These are phyloP conservation scores for Perccottus glenii DNA, from an alignment of 2,113 vertebrate species.

Conservation along the genomic window DNA sequence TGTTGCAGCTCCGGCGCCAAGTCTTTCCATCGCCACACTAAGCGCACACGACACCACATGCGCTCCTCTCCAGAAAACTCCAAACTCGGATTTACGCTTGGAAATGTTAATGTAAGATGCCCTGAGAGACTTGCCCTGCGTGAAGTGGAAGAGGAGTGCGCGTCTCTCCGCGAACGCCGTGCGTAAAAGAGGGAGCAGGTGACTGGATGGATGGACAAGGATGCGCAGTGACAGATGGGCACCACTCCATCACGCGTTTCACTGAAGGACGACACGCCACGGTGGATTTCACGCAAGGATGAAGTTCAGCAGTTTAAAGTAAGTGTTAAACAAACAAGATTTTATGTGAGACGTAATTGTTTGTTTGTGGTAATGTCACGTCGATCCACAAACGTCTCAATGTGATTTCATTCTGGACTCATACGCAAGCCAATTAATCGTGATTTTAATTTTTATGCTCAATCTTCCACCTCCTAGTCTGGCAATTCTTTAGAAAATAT, in stretches of 20 bases:
- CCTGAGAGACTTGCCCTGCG: neutral
- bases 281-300: conserved; percentile 42
- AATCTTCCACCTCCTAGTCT: no score
- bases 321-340: conserved; percentile 35
- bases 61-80: neutral
- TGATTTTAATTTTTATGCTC: no score
- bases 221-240: conserved; percentile 15
- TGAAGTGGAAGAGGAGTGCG: neutral
- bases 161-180: conserved; percentile 9
- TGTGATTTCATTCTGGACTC: neutral
- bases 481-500: neutral
- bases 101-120: neutral
- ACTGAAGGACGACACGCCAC: conserved; percentile 5
- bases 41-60: neutral
- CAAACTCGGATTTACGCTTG: conserved; percentile 2
- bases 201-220: conserved; percentile 54
- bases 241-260: neutral
- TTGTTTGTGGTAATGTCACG: neutral
- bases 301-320: conserved; percentile 41
- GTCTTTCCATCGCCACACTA: neutral
- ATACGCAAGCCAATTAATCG: no score
- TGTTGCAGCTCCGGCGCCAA: neutral
- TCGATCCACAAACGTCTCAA: neutral
- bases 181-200: conserved; percentile 64
- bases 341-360: neutral